phyloP scores from a whole-genome alignment of 2,797 vertebrate genomes.

The Acanthis flammea region DNA sequence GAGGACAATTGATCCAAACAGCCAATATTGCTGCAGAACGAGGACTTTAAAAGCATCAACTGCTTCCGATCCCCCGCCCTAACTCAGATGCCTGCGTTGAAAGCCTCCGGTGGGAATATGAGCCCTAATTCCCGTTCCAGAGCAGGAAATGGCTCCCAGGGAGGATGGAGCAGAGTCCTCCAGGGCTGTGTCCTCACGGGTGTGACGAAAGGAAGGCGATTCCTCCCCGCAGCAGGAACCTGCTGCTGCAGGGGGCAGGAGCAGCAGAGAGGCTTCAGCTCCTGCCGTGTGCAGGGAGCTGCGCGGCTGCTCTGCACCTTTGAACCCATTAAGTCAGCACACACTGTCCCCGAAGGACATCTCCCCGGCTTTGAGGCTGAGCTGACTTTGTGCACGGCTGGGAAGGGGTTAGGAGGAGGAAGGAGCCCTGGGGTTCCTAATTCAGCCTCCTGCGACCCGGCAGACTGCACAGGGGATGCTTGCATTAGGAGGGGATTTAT shows the following conservation, averaged over 20 bases:
- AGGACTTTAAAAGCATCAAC: not conserved
- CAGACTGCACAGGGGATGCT: not conserved
- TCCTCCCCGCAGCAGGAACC: not conserved
- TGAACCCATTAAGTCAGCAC: not conserved
- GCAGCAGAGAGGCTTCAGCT: rapidly evolving
- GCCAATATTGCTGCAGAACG: not conserved
- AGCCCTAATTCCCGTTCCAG: not conserved
- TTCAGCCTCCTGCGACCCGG: rapidly evolving
- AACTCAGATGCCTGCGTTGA: not conserved
- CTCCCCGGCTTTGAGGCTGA: rapidly evolving
- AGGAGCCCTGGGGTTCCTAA: rapidly evolving
- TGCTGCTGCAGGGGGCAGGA: not conserved
- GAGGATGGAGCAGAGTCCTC: not conserved
- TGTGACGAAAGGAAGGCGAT: not conserved
- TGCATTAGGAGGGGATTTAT: not conserved
- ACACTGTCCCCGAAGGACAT: not conserved
- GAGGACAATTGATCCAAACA: slow-evolving; percentile 6
- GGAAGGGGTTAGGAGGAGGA: not conserved
- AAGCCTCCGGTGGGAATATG: not conserved
- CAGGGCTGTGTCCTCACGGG: not conserved
- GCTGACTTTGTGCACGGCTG: rapidly evolving
- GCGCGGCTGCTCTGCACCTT: not conserved
- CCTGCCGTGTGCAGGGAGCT: not conserved
- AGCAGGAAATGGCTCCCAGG: not conserved
- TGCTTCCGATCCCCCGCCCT: not conserved